Base-by-base conservation (phyloP, 2,888 invertebrate species). In the Tricholauxania praeusta region DNA sequence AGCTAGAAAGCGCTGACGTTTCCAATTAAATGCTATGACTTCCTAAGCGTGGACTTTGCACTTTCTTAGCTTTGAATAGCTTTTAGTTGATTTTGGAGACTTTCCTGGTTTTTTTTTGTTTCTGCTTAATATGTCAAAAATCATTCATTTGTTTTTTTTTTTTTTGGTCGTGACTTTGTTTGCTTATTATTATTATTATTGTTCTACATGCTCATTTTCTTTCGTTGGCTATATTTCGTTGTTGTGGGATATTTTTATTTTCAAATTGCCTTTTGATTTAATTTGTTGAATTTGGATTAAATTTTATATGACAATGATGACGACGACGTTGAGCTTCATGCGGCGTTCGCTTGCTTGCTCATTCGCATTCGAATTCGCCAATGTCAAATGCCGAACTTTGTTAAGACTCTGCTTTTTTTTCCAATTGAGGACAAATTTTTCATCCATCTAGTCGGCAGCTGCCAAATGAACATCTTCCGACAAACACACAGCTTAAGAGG, bases 401-500 rank as follows among this genome's bases (percentile, higher is more conserved):
- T 64, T 48, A 49, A 49, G 64, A 49, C 49, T 64, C 19, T n/a
- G n/a, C n/a, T 28, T 48, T 22, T 19, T 12, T 22, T 32, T 64
- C 14, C 22, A 19, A 49, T 49, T 64, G 64, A 51, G 64, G 64
- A 49, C 64, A 48, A 51, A 49, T 51, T 51, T n/a, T 64, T 60
- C 32, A 5, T 32, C 32, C 49, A 64, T 64, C 64, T 64, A 64
- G 48, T 64, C 22, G 49, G 49, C 22, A 62, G 39, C 39, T 39
- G 62, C 6, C n/a, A n/a, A n/a, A n/a, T n/a, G n/a, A n/a, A n/a
- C n/a, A n/a, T n/a, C n/a, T n/a, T n/a, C n/a, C 5, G 64, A 63
- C 52, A n/a, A n/a, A n/a, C n/a, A 49, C 32, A 28, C 53, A 62
- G 53, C 65, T 17, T 57, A 22, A 63, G 73, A 74, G 71, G 71